These are phyloP conservation scores for Ormyrus thymus DNA, from an alignment of 2,888 invertebrate species.

Conservation along the genomic window DNA sequence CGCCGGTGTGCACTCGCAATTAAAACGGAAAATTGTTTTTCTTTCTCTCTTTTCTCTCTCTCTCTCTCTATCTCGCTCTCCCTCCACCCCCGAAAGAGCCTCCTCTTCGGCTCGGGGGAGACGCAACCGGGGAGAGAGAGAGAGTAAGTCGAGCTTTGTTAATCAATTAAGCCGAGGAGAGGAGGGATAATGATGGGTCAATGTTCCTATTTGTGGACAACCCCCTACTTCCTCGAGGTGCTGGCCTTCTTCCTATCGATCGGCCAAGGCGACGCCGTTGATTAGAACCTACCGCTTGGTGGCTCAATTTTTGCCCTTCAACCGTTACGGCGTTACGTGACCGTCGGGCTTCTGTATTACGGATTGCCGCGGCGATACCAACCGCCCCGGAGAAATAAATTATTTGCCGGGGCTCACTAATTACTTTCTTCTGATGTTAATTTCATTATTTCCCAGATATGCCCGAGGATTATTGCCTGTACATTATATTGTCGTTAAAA, in stretches of 20 bases:
- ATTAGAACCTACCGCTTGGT: slow-evolving; percentile 53
- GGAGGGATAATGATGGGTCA: slow-evolving; percentile 58
- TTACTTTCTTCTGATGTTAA: slow-evolving; percentile 40
- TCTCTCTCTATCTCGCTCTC: too few species aligned
- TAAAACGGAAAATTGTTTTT: slow-evolving; percentile 43
- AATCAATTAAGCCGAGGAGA: slow-evolving; percentile 54
- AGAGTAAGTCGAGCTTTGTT: slow-evolving; percentile 55
- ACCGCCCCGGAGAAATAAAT: slow-evolving; percentile 15
- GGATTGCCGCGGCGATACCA: slow-evolving; percentile 8
- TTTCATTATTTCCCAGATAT: slow-evolving; percentile 37
- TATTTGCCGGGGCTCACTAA: slow-evolving; percentile 27
- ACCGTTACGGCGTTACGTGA: slow-evolving; percentile 53
- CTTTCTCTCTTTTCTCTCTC: background rate
- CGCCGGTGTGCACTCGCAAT: slow-evolving; percentile 20
- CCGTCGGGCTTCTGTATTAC: slow-evolving; percentile 24
- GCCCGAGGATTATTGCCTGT: background rate
- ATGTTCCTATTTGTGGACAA: slow-evolving; percentile 58
- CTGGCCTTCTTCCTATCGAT: slow-evolving; percentile 59
- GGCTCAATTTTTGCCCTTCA: slow-evolving; percentile 55
- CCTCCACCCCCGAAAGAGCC: too few species aligned
- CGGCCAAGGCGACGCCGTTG: slow-evolving; percentile 42
- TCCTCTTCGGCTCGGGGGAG: background rate
- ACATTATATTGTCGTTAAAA: slow-evolving; percentile 11
- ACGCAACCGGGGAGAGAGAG: background rate
- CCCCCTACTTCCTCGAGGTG: slow-evolving; percentile 20